A percentile compares a stretch with the other conserved stretches of the same genome.
phyloP scores from a whole-genome alignment of 2,113 vertebrate species.

The Caranx melampygus region DNA sequence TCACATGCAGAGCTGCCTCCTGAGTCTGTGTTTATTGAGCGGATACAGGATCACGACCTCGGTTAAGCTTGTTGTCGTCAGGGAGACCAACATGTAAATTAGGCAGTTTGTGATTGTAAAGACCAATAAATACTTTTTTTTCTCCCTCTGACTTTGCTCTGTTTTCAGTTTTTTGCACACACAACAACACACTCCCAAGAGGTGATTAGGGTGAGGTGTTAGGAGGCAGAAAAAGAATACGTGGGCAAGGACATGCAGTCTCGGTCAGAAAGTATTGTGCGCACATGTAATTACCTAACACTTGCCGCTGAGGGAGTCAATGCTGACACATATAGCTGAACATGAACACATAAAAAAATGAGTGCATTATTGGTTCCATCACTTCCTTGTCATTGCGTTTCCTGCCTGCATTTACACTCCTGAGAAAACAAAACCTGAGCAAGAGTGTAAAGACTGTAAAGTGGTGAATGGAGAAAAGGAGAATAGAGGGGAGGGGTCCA shows the following conservation, averaged over 20 bases:
- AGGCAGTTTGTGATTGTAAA: conserved; percentile 42
- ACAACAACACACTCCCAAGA: background rate
- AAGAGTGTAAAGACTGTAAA: background rate
- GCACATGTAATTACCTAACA: background rate
- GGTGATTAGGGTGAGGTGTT: conserved; percentile 13
- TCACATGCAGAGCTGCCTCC: conserved; percentile 49
- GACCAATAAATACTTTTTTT: conserved; percentile 10
- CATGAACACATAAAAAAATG: background rate
- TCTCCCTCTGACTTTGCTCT: background rate
- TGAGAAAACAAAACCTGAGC: background rate
- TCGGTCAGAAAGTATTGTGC: background rate
- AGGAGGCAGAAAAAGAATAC: background rate
- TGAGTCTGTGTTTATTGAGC: conserved; percentile 41
- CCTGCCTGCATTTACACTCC: background rate
- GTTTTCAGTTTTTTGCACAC: conserved; percentile 7
- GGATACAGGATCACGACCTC: conserved; percentile 79
- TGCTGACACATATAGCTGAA: background rate
- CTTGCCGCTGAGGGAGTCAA: background rate
- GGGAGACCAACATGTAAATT: conserved; percentile 64
- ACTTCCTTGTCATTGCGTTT: background rate
- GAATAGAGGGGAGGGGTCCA: background rate
- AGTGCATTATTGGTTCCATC: background rate
- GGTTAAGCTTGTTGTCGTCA: conserved; percentile 73
- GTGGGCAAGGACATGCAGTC: background rate
- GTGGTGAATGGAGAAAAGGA: too few species aligned